Evolutionary conservation across 2,888 invertebrate species (phyloP), one percentile per base, ranked within the genome.

Genomic region (Hesperia comma): DNA sequence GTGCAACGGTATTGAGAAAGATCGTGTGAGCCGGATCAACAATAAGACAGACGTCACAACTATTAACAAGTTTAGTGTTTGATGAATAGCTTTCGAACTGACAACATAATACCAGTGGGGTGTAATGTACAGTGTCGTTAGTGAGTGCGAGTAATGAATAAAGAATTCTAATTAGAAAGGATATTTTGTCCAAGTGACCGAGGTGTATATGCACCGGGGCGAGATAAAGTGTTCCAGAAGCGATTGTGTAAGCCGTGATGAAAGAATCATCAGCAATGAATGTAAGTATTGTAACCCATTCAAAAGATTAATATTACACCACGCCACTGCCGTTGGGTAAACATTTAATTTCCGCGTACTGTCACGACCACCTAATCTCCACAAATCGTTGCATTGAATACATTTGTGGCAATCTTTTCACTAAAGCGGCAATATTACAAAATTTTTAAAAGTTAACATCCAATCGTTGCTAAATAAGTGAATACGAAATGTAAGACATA

Each of bases 251-350:
- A 74, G 69, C 69, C 69, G 71, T 70, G 75, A 75, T 70, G 71
- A 79, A 75, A 77, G 80, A 80, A 83, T 72, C 79, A 74, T 77
- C 79, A 86, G 85, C 76, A 78, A 90, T 90, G 89, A 87, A 80
- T 81, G 90, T 90, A 72, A 90, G 90, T 88, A 74, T 61, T 61
- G 53, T 55, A 49, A 49, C 12, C 43, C 19, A 54, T 60, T 63
- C 57, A 51, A 21, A 37, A 64, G 53, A 64, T 64, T 64, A 67
- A 49, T 46, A 21, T 61, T 67, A 46, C 61, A 55, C 17, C 57
- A 41, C 49, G 10, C 19, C 21, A 37, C 43, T 10, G 19, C 12
- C 53, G 26, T 26, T 53, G 26, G 21, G 54, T 37, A 37, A 66
- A 66, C 66, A 14, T 66, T 66, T 54, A 66, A 66, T 66, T 66